Evolutionary conservation across 2,888 invertebrate species (phyloP).

Genomic region (Stenolophus ochropezus): DNA sequence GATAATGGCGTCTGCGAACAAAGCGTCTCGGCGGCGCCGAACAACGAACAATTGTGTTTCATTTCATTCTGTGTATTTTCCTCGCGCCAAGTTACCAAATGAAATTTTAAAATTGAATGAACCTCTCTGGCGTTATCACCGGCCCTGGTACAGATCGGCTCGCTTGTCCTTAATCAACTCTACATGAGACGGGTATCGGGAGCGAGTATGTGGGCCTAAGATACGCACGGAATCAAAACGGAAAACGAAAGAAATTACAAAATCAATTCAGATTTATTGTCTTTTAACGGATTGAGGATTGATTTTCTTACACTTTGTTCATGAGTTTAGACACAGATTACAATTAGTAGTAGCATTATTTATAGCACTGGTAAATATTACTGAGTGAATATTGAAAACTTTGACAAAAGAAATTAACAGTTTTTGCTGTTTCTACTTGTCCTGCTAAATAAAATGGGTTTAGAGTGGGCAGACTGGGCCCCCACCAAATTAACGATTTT

Average conservation of each 20-base stretch:
- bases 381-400: too few relatives aligned
- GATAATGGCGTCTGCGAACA: conserved; percentile 49
- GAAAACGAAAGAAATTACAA: background rate
- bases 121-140: conserved; percentile 65
- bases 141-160: conserved; percentile 58
- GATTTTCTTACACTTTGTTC: background rate
- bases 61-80: conserved; percentile 62
- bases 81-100: conserved; percentile 64
- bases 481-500: too few relatives aligned
- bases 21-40: conserved; percentile 30
- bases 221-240: background rate
- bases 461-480: too few relatives aligned
- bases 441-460: too few relatives aligned
- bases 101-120: conserved; percentile 67
- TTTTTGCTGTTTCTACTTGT: too few relatives aligned
- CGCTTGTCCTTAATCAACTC: conserved; percentile 62
- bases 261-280: background rate
- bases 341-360: too few relatives aligned
- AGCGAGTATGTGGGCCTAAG: background rate
- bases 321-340: too few relatives aligned
- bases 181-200: conserved; percentile 62
- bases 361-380: too few relatives aligned
- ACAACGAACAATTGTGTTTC: conserved; percentile 62
- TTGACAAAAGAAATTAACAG: too few relatives aligned
- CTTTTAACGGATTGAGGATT: background rate